Evolutionary conservation across 2,113 vertebrate genomes (phyloP).

Genomic region (Anarhynchus alexandrinus): DNA sequence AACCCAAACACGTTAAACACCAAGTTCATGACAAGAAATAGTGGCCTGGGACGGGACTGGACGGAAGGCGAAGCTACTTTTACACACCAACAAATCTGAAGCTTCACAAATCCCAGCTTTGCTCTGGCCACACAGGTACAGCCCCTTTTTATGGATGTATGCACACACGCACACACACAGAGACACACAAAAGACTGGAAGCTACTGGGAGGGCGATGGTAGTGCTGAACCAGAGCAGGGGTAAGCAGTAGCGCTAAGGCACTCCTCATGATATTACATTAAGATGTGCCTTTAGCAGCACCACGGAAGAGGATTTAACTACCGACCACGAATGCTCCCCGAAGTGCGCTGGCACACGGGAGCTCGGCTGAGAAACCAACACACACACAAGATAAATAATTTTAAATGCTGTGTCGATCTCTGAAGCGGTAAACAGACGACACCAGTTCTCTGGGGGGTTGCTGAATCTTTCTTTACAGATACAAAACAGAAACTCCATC

Average conservation of each 20-base stretch:
- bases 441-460: not conserved
- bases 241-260: accelerated
- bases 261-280: not conserved
- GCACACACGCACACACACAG: no score
- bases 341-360: accelerated
- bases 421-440: not conserved
- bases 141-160: no score
- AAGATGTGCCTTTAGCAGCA: not conserved
- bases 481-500: not conserved
- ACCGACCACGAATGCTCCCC: accelerated
- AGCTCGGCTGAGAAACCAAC: accelerated
- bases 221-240: not conserved
- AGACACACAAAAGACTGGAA: not conserved
- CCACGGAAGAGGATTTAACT: not conserved
- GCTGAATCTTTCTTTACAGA: not conserved
- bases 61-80: not conserved
- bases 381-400: accelerated
- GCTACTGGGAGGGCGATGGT: not conserved
- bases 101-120: not conserved
- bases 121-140: accelerated
- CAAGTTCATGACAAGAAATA: not conserved
- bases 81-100: not conserved
- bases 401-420: not conserved
- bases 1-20: not conserved
- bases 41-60: not conserved